Conservation (phyloP, 2,888 invertebrate genomes). For the Caenorhabditis sulstoni region DNA sequence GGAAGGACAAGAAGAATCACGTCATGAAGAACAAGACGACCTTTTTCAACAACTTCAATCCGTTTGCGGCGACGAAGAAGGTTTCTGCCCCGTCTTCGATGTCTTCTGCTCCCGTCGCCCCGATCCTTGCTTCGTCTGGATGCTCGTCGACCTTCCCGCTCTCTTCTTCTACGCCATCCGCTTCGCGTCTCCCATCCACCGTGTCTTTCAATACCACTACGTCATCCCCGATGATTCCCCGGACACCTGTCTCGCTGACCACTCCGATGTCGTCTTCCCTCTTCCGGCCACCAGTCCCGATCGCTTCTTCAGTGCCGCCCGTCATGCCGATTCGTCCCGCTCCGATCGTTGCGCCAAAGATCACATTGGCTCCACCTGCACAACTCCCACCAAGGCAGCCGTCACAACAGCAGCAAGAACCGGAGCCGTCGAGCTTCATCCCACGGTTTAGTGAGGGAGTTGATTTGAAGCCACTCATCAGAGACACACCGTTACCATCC, state of each 20-base stretch:
- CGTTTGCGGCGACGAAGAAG: neutral
- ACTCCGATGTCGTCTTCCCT: neutral
- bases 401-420: neutral
- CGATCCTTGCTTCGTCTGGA: too few species aligned
- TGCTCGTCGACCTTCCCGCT: too few species aligned
- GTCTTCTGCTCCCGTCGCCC: neutral
- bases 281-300: neutral
- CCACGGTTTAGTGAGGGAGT: constrained; percentile 34
- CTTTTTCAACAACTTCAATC: constrained; percentile 43
- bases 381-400: neutral
- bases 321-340: constrained; percentile 1
- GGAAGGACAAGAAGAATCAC: constrained; percentile 27
- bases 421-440: constrained; percentile 32
- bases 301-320: neutral
- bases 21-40: constrained; percentile 20
- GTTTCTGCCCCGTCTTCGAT: neutral
- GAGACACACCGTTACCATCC: too few species aligned
- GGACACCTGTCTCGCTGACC: too few species aligned
- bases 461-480: neutral
- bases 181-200: neutral
- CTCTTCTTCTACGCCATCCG: neutral
- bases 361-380: neutral
- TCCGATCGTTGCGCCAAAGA: constrained; percentile 25
- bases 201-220: neutral
- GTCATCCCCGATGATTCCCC: too few species aligned